Evolutionary conservation across 2,113 vertebrate genomes (phyloP).

Genomic region (Noctilio leporinus): DNA sequence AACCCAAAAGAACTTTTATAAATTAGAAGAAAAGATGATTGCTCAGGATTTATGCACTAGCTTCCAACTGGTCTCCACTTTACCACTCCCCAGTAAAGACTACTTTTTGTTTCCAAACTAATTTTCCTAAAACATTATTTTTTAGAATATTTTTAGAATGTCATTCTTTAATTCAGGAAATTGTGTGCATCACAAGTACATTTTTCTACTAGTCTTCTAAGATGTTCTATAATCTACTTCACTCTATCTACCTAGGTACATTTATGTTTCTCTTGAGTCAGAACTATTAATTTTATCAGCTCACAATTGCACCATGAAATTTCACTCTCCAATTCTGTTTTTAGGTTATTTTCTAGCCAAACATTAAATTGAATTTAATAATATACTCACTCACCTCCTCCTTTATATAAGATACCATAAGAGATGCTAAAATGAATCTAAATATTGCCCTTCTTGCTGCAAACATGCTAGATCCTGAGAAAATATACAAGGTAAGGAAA

Average conservation of each 20-base stretch:
- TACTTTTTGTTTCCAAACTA: neutral
- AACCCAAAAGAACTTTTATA: neutral
- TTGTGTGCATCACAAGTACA: neutral
- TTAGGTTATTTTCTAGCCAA: neutral
- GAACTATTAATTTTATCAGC: neutral
- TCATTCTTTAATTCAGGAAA: neutral
- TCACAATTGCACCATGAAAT: neutral
- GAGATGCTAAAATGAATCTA: neutral
- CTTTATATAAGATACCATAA: neutral
- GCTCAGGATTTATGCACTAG: neutral
- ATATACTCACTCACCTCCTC: neutral
- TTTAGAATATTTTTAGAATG: neutral
- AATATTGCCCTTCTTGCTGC: neutral
- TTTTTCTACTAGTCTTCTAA: neutral
- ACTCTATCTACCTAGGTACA: neutral
- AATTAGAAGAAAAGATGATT: neutral
- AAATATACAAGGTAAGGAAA: neutral
- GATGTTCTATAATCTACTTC: neutral
- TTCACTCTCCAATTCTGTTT: neutral
- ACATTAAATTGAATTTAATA: neutral
- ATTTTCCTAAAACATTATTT: neutral
- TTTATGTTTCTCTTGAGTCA: neutral
- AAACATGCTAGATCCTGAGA: neutral
- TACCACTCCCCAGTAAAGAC: neutral
- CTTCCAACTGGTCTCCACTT: neutral